These are phyloP conservation scores for Epinephelus moara DNA, from an alignment of 2,113 vertebrate species.

Conservation along the genomic window DNA sequence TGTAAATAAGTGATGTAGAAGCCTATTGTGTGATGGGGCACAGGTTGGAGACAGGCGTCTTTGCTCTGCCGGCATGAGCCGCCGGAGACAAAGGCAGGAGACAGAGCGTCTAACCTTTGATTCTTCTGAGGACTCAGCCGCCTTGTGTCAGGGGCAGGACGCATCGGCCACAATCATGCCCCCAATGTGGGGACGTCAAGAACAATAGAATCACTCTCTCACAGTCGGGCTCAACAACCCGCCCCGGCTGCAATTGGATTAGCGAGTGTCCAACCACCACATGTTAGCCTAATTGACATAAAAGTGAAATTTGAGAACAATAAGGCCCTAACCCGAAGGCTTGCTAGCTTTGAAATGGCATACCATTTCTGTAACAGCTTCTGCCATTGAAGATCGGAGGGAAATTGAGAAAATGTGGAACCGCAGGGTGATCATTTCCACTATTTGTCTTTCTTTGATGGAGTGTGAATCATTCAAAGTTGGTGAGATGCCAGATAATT, in stretches of 20 bases:
- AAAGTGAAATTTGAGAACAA: slow-evolving; percentile 80
- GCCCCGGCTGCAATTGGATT: slow-evolving; percentile 77
- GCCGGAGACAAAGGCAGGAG: slow-evolving; percentile 84
- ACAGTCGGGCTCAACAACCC: slow-evolving; percentile 70
- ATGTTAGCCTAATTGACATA: slow-evolving; percentile 80
- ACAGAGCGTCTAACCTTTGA: slow-evolving; percentile 87
- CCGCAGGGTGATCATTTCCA: background rate
- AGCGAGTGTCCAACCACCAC: slow-evolving; percentile 78
- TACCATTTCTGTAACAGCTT: slow-evolving; percentile 43
- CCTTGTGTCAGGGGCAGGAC: slow-evolving; percentile 74
- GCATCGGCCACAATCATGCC: slow-evolving; percentile 77
- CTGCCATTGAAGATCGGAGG: slow-evolving; percentile 11
- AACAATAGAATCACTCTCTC: slow-evolving; percentile 79
- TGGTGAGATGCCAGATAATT: slow-evolving; percentile 33
- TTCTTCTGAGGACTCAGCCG: slow-evolving; percentile 80
- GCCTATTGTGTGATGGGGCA: slow-evolving; percentile 82
- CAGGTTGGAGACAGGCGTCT: slow-evolving; percentile 86
- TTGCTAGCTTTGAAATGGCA: slow-evolving; percentile 64
- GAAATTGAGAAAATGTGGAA: slow-evolving; percentile 15
- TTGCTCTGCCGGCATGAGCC: slow-evolving; percentile 79
- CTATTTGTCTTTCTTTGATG: slow-evolving; percentile 33
- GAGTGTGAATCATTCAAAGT: slow-evolving; percentile 43
- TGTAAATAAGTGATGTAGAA: slow-evolving; percentile 87
- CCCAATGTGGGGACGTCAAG: slow-evolving; percentile 71
- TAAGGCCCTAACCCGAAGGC: slow-evolving; percentile 46